Conservation (phyloP, 2,113 vertebrate genomes). For the Callopanchax toddi region DNA sequence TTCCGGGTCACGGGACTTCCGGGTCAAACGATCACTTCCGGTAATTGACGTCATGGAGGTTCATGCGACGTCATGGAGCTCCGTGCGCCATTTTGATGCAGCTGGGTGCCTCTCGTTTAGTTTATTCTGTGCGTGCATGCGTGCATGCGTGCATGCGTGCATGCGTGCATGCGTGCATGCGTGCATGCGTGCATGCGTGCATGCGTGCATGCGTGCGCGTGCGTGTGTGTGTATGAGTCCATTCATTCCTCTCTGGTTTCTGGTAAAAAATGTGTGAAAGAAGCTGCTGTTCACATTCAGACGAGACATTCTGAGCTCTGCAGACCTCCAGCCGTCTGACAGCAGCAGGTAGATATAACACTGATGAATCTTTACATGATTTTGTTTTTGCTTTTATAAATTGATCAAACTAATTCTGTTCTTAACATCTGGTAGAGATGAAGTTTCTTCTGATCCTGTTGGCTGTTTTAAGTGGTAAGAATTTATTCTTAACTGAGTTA, state of each 20-base stretch:
- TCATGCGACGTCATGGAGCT: no score
- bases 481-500: background rate
- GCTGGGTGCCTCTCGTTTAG: no score
- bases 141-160: no score
- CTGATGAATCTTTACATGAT: background rate
- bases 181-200: no score
- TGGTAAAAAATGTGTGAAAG: slow-evolving; percentile 48
- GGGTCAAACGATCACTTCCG: no score
- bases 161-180: no score
- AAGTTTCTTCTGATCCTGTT: slow-evolving; percentile 47
- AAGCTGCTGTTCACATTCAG: slow-evolving; percentile 51
- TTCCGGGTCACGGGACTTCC: no score
- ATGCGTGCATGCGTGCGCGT: background rate
- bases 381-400: background rate
- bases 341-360: slow-evolving; percentile 51
- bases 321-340: slow-evolving; percentile 8
- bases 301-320: slow-evolving; percentile 41
- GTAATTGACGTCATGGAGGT: no score
- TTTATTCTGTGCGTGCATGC: no score
- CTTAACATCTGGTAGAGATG: slow-evolving; percentile 52
- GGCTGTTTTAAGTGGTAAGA: slow-evolving; percentile 64
- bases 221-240: slow-evolving; percentile 21
- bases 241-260: slow-evolving; percentile 41
- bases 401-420: background rate
- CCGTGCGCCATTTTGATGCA: no score